A percentile compares a stretch with the other conserved stretches of the same genome.
phyloP scores from a whole-genome alignment of 2,797 vertebrate genomes.

The Smutsia temminckii region DNA sequence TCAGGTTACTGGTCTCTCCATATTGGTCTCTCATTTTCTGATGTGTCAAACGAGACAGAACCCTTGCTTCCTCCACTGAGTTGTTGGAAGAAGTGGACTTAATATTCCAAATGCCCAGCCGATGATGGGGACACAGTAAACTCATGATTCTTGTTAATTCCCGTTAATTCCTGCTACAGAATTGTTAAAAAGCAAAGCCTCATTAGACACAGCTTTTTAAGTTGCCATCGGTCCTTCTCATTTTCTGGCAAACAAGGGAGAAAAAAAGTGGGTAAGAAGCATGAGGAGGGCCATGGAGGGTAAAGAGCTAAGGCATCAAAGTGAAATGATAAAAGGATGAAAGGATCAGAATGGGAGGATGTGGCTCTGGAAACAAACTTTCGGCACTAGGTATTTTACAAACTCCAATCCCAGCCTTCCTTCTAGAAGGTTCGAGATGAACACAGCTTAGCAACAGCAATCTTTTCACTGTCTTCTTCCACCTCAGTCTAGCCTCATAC shows the following conservation, averaged over 20 bases:
- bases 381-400: background rate
- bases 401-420: background rate
- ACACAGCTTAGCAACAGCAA: accelerated
- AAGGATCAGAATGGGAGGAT: background rate
- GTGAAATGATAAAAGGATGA: background rate
- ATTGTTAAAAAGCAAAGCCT: background rate
- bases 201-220: background rate
- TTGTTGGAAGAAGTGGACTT: background rate
- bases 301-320: background rate
- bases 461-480: background rate
- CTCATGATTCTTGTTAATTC: background rate
- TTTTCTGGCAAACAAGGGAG: background rate
- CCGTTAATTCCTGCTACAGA: background rate
- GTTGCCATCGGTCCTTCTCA: background rate
- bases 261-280: background rate
- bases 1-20: background rate
- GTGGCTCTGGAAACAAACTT: background rate
- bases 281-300: accelerated
- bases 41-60: background rate
- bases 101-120: background rate
- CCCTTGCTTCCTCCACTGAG: background rate
- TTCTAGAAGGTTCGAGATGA: background rate
- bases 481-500: background rate
- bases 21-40: background rate
- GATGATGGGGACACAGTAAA: background rate